Evolutionary conservation across 92 coral and sea anemone genomes (phyloP), one percentile per base, ranked within the genome.

Genomic region (Isaurus tuberculatus): DNA sequence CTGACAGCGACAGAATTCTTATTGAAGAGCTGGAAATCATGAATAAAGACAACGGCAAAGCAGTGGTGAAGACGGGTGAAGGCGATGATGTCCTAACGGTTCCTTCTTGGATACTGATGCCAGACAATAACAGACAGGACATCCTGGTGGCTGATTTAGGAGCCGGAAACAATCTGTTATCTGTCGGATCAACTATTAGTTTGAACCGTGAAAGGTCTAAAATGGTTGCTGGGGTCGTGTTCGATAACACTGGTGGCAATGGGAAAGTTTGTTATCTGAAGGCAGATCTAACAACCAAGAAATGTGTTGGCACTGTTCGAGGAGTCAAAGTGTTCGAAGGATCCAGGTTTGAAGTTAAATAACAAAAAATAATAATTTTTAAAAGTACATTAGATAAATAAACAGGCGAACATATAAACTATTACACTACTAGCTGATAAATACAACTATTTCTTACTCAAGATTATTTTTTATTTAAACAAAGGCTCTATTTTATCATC

Each of bases 91-190:
- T 88, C 22, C 84, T 88, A 23, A 75, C 85, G 5, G 75, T 88
- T 66, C 80, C 79, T 3, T 84, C 86, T 0, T 82, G 84, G 91
- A 68, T 83, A 33, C 79, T 86, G 7, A 79, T 30, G 51, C 65
- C 79, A 17, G 61, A 34, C 1, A 77, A 81, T 73, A 48, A 40
- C 64, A 77, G 61, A 13, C 33, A 51, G 27, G 84, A 88, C 32
- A 75, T 66, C 73, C 77, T 88, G 17, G 91, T 83, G 1, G 81
- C 88, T 5, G 91, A 88, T 42, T 79, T 88, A 20, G 91, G 91
- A 26, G 85, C 65, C 11, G 91, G 85, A 26, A 86, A 83, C 9
- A 88, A 88, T 46, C 70, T 88, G 29, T 72, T 88, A 36, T 88
- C 91, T 42, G 67, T 84, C 49, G 91, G 86, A 4, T 86, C 86